These are phyloP conservation scores for Sebastes baramenuke DNA, from an alignment of 2,797 vertebrate genomes.

Conservation along the genomic window DNA sequence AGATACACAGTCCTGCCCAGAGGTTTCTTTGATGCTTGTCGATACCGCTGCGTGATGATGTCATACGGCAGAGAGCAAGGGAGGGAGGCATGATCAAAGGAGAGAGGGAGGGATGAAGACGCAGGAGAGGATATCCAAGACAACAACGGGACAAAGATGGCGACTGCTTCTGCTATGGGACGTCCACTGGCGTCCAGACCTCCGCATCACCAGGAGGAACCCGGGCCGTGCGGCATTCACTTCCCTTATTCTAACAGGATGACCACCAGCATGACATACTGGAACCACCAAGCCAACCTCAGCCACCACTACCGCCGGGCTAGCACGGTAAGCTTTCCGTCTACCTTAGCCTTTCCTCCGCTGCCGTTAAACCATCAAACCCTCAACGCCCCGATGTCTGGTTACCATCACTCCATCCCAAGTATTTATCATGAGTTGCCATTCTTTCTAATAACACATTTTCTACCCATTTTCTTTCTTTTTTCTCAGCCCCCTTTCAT, in stretches of 20 bases:
- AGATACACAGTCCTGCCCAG: conserved; percentile 64
- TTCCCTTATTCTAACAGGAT: conserved; percentile 46
- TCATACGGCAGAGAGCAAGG: conserved; percentile 76
- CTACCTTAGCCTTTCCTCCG: conserved; percentile 61
- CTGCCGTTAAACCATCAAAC: conserved; percentile 59
- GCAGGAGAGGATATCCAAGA: conserved; percentile 78
- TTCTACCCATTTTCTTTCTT: conserved; percentile 70
- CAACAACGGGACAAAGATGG: conserved; percentile 85
- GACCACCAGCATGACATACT: conserved; percentile 51
- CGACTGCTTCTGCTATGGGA: conserved; percentile 70
- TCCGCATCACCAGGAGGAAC: conserved; percentile 39
- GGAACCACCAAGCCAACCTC: conserved; percentile 64
- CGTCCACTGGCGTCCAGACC: conserved; percentile 67
- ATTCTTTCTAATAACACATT: conserved; percentile 73
- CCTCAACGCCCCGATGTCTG: conserved; percentile 60
- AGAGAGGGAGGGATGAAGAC: conserved; percentile 77
- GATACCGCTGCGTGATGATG: conserved; percentile 81
- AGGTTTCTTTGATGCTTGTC: conserved; percentile 79
- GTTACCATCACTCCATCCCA: conserved; percentile 58
- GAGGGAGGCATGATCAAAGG: conserved; percentile 77
- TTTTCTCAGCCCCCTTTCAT: conserved; percentile 76
- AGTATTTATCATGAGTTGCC: conserved; percentile 64
- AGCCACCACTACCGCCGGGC: conserved; percentile 57
- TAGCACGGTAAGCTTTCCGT: conserved; percentile 76
- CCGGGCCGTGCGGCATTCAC: conserved; percentile 8